Evolutionary conservation across 2,113 vertebrate species (phyloP).

Genomic region (Cebidichthys violaceus): DNA sequence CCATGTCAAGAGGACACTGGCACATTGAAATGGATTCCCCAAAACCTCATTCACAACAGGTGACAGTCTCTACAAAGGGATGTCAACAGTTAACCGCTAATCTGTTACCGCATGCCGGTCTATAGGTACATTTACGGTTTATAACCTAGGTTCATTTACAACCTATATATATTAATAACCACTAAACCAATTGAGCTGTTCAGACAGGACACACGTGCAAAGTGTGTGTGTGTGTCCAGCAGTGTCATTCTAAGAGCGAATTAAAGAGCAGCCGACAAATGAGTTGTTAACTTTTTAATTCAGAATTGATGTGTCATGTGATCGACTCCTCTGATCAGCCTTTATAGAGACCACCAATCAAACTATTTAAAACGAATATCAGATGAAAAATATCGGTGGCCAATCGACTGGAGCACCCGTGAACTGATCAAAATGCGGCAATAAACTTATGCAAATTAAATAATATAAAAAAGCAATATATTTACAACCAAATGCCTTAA

Average conservation of each 20-base stretch:
- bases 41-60: constrained; percentile 46
- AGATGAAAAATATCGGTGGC: no score
- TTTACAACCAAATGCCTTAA: no score
- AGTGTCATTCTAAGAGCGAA: neutral
- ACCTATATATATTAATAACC: neutral
- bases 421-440: no score
- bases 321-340: no score
- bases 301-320: no score
- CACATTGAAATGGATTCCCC: constrained; percentile 8
- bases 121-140: neutral
- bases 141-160: neutral
- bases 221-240: neutral
- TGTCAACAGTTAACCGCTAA: constrained; percentile 32
- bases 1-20: constrained; percentile 39
- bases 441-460: no score
- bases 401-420: no score
- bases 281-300: neutral
- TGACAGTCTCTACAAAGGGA: constrained; percentile 35
- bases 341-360: neutral
- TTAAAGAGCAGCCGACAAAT: neutral
- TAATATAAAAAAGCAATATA: no score
- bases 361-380: neutral
- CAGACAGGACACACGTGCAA: neutral
- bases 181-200: neutral
- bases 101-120: no score